Base-by-base conservation (phyloP, 1,140 invertebrate species). In the Heliconius hermathena region DNA sequence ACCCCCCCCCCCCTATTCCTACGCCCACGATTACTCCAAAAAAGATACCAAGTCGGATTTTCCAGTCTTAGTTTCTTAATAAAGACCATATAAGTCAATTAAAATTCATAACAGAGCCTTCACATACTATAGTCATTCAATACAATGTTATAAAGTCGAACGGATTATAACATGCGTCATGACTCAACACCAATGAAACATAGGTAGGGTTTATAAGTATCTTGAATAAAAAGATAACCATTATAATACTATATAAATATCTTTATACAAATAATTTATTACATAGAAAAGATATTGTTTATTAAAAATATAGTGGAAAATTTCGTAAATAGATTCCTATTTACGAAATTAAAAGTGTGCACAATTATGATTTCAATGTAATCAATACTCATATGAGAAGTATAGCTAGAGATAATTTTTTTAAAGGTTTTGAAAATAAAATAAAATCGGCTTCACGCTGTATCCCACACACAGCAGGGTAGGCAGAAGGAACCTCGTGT, bases 31-130 rank as follows among this genome's bases (percentile, higher is more conserved):
- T 46, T 46, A 46, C 41, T 4, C 41, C 13, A 3, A 26, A 66
- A 66, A 66, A 16, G 26, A 66, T 11, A 13, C 22, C 60, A 66
- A 26, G 26, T 66, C 11, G 8, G 13, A 66, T 29, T 16, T 66
- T 22, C n/a, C 8, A n/a, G 20, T 22, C n/a, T 22, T 22, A n/a
- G 54, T 57, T 29, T 66, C 60, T 26, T 29, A 66, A 66, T 66
- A 83, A 87, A 84, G 84, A 73, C 82, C 83, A 82, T 87, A 82
- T 49, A 81, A 87, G 33, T 84, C 87, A 86, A 91, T 93, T 91
- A 89, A 77, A 88, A 91, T 93, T 87, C 87, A 83, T 82, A 82
- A 77, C 85, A 83, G 84, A 85, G 87, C 83, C 60, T 66, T 29
- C 60, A 26, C 60, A 76, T 80, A 71, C 52, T 66, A 73, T 78